Conservation (phyloP, 1,140 invertebrate species). For the Pseudomyrmex pallidus region DNA sequence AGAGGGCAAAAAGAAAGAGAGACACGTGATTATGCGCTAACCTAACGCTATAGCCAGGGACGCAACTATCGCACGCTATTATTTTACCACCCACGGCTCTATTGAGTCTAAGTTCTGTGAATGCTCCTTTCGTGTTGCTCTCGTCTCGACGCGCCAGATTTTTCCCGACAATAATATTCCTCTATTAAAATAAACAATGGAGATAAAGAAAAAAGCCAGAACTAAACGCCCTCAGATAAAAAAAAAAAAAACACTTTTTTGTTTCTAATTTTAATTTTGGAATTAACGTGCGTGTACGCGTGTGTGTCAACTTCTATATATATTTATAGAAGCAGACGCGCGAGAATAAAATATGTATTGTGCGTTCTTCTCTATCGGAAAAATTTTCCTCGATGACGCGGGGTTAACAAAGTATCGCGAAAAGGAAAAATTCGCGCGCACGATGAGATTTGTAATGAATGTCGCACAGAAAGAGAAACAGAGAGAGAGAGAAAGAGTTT, state of each 20-base stretch:
- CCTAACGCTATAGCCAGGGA: conserved; percentile 53
- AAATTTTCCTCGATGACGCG: neutral
- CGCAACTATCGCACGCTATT: conserved; percentile 60
- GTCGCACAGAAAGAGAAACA: neutral
- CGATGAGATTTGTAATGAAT: conserved; percentile 40
- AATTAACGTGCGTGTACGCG: too few species aligned
- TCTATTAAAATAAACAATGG: conserved; percentile 31
- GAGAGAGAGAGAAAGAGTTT: conserved; percentile 40
- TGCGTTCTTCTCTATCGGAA: neutral
- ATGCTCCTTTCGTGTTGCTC: conserved; percentile 24
- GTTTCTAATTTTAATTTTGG: neutral
- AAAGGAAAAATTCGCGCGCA: conserved; percentile 37
- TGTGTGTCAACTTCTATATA: too few species aligned
- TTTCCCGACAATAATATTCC: neutral
- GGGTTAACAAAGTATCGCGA: conserved; percentile 45
- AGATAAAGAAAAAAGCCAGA: neutral
- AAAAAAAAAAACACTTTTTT: too few species aligned
- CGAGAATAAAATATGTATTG: neutral
- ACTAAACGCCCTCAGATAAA: too few species aligned
- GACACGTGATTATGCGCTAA: conserved; percentile 68
- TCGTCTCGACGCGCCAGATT: conserved; percentile 12
- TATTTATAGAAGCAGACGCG: neutral
- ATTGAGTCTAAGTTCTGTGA: conserved; percentile 50
- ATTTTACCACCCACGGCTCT: conserved; percentile 38
- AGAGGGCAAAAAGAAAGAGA: conserved; percentile 59